A percentile compares a stretch with the other conserved stretches of the same genome.
Evolutionary conservation across 1,140 invertebrate species (phyloP).

Genomic region (Cyrtorhinus lividipennis): DNA sequence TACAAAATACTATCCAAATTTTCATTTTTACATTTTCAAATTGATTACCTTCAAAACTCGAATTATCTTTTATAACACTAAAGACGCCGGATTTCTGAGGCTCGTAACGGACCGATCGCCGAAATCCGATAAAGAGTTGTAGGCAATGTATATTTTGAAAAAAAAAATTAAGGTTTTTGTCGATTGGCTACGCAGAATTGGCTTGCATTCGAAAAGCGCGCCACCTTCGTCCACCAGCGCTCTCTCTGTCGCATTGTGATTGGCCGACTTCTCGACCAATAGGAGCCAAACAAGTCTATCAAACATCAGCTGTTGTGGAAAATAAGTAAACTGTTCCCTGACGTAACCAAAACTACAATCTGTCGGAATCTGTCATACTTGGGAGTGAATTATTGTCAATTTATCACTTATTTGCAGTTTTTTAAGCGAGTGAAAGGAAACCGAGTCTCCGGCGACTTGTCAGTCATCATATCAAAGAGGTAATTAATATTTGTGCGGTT

Average conservation of each 20-base stretch:
- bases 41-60: background rate
- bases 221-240: no score
- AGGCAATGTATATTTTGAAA: background rate
- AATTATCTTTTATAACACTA: background rate
- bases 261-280: background rate
- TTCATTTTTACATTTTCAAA: no score
- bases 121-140: no score
- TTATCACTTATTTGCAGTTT: background rate
- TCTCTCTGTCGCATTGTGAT: background rate
- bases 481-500: background rate
- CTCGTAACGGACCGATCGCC: no score
- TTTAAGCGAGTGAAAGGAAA: background rate
- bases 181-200: background rate
- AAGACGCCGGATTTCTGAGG: no score
- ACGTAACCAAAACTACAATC: background rate
- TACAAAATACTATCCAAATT: no score
- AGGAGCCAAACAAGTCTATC: background rate
- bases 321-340: background rate
- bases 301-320: background rate
- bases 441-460: background rate
- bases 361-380: background rate
- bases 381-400: background rate
- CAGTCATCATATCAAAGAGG: no score
- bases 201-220: background rate
- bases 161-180: background rate